These are phyloP conservation scores for Shargacucullia verbasci DNA, from an alignment of 2,888 invertebrate species.

Conservation along the genomic window DNA sequence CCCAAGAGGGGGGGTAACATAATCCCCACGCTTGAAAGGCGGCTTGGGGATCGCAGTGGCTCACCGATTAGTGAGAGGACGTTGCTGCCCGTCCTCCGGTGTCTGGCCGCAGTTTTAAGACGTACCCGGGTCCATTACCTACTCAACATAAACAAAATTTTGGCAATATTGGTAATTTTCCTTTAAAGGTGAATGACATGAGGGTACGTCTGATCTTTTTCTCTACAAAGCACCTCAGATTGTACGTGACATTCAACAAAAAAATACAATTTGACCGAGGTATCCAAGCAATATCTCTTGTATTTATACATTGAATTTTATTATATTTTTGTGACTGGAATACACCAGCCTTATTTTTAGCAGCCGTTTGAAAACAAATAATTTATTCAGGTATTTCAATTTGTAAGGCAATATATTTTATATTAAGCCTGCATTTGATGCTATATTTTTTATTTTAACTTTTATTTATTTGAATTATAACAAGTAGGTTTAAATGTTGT, in stretches of 20 bases:
- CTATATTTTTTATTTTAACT: no score
- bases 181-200: conserved; percentile 34
- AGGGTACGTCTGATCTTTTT: conserved; percentile 13
- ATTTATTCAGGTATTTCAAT: conserved; percentile 8
- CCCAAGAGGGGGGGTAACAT: no score
- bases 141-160: conserved; percentile 25
- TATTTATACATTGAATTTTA: conserved; percentile 7
- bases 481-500: no score
- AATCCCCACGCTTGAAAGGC: no score
- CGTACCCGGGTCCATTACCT: no score
- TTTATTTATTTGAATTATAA: no score
- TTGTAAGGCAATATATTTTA: not conserved
- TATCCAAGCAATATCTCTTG: conserved; percentile 13
- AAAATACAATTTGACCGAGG: conserved; percentile 23
- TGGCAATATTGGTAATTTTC: conserved; percentile 30
- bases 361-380: not conserved
- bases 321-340: conserved; percentile 26
- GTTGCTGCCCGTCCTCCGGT: no score
- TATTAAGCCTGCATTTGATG: not conserved
- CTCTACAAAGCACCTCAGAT: conserved; percentile 20
- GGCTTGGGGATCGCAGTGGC: no score
- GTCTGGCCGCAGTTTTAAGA: no score
- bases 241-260: conserved; percentile 22
- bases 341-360: not conserved
- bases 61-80: no score